A percentile compares a stretch with the other conserved stretches of the same genome.
Evolutionary conservation across 1,140 invertebrate species (phyloP).

Genomic region (Dreissena rostriformis): DNA sequence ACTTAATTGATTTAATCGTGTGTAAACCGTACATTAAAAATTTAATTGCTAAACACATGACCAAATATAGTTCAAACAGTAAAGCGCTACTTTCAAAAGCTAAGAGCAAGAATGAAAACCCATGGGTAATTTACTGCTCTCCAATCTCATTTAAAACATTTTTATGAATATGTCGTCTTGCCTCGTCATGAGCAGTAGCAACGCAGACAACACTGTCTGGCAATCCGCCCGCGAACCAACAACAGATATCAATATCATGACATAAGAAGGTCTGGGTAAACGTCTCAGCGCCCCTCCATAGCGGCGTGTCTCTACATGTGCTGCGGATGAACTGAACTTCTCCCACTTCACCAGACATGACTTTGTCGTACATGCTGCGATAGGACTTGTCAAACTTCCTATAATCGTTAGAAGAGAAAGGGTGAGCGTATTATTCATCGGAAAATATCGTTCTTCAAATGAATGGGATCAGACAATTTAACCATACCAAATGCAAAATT

Average conservation of each 20-base stretch:
- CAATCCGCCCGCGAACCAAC: slow-evolving; percentile 9
- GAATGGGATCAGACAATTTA: background rate
- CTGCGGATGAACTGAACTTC: slow-evolving; percentile 12
- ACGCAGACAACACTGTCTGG: slow-evolving; percentile 28
- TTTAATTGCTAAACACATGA: no score
- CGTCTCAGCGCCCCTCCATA: slow-evolving; percentile 13
- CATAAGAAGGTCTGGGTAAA: slow-evolving; percentile 21
- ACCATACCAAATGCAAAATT: background rate
- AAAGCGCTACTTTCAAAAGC: no score
- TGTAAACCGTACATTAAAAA: no score
- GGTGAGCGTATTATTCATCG: background rate
- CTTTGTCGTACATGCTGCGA: background rate
- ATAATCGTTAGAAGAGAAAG: background rate
- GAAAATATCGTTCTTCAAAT: background rate
- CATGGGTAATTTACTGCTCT: no score
- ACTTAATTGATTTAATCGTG: no score
- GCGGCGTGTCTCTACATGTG: slow-evolving; percentile 19
- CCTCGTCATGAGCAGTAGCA: slow-evolving; percentile 5
- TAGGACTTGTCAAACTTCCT: slow-evolving; percentile 29
- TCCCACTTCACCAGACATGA: slow-evolving; percentile 10
- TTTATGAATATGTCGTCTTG: no score
- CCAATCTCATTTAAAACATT: no score
- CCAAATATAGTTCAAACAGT: no score
- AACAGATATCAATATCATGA: slow-evolving; percentile 32
- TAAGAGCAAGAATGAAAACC: no score